Evolutionary conservation across 2,797 vertebrate genomes (phyloP).

Genomic region (Diplodus puntazzo): DNA sequence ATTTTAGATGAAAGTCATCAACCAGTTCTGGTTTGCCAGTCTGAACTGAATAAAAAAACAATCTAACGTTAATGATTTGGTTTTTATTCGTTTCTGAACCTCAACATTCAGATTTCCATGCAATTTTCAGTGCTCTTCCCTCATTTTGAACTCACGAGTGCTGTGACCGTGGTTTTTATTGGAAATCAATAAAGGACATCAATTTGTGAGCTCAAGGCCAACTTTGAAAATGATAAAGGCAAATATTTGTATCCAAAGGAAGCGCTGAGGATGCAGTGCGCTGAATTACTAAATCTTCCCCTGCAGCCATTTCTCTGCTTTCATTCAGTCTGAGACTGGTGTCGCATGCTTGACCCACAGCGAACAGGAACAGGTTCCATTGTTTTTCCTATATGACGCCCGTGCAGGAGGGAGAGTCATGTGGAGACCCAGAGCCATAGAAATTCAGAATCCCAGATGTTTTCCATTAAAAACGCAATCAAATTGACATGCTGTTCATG

Average conservation of each 20-base stretch:
- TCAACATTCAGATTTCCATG: slow-evolving; percentile 60
- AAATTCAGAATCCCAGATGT: slow-evolving; percentile 57
- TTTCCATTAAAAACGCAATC: slow-evolving; percentile 58
- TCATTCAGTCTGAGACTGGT: slow-evolving; percentile 34
- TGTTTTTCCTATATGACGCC: slow-evolving; percentile 10
- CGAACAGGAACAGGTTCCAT: slow-evolving; percentile 20
- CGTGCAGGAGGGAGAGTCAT: background rate
- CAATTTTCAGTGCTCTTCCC: slow-evolving; percentile 45
- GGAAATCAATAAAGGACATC: slow-evolving; percentile 70
- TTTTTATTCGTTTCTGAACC: slow-evolving; percentile 50
- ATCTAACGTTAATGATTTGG: slow-evolving; percentile 26
- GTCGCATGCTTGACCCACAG: slow-evolving; percentile 29
- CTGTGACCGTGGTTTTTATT: slow-evolving; percentile 61
- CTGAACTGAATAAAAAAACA: slow-evolving; percentile 45
- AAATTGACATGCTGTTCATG: slow-evolving; percentile 56
- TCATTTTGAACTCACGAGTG: slow-evolving; percentile 65
- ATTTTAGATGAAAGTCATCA: slow-evolving; percentile 75
- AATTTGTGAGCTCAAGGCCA: slow-evolving; percentile 61
- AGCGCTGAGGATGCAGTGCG: slow-evolving; percentile 36
- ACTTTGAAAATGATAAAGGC: slow-evolving; percentile 61
- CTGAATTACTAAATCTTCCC: slow-evolving; percentile 58
- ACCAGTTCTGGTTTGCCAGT: slow-evolving; percentile 64
- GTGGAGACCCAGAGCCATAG: slow-evolving; percentile 19
- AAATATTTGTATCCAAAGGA: slow-evolving; percentile 69
- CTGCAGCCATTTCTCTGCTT: slow-evolving; percentile 54